Conservation (phyloP, 2,888 invertebrate species). For the Papilio protenor region DNA sequence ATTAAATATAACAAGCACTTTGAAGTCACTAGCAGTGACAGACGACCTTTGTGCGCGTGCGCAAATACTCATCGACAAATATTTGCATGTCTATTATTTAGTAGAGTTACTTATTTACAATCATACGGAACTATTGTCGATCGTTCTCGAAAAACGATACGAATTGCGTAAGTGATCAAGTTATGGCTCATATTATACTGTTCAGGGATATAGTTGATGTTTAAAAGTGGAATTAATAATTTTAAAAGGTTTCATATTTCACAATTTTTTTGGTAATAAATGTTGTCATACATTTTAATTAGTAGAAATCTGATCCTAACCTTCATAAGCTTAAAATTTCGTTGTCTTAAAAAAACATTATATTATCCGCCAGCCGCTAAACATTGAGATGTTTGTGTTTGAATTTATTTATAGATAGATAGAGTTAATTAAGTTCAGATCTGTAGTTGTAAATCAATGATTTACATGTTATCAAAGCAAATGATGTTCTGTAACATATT, state of each 20-base stretch:
- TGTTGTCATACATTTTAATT: too few relatives aligned
- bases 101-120: conserved; percentile 38
- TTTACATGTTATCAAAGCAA: too few relatives aligned
- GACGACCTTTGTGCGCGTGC: conserved; percentile 67
- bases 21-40: conserved; percentile 63
- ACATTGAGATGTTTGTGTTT: too few relatives aligned
- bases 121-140: conserved; percentile 20
- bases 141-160: conserved; percentile 4
- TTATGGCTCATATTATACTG: background rate
- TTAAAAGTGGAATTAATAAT: background rate
- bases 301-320: too few relatives aligned
- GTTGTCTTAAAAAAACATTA: too few relatives aligned
- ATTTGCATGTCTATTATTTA: conserved; percentile 57
- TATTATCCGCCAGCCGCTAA: too few relatives aligned
- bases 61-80: conserved; percentile 68
- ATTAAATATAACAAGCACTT: conserved; percentile 63
- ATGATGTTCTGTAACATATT: too few relatives aligned
- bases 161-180: background rate
- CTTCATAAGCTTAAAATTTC: too few relatives aligned
- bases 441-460: too few relatives aligned
- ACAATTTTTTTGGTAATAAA: background rate
- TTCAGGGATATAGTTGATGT: background rate
- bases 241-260: background rate
- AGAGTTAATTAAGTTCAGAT: too few relatives aligned
- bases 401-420: too few relatives aligned